These are phyloP conservation scores for Pseudopodoces humilis DNA, from an alignment of 2,113 vertebrate genomes.

Conservation along the genomic window DNA sequence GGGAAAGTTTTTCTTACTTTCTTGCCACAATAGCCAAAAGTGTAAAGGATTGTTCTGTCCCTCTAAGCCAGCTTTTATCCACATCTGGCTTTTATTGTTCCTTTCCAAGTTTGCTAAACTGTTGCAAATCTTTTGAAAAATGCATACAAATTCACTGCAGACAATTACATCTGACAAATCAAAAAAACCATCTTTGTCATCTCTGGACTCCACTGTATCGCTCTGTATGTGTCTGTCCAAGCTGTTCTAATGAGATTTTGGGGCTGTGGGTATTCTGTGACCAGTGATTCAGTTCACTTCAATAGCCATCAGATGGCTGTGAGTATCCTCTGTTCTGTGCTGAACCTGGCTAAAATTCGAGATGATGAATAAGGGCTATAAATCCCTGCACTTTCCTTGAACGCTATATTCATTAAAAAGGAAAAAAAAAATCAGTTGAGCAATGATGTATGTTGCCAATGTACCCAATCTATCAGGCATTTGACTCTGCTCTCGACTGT, in stretches of 20 bases:
- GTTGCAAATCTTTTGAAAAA: background rate
- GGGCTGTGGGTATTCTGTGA: background rate
- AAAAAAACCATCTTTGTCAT: slow-evolving; percentile 6
- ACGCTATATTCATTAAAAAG: background rate
- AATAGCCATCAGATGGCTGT: slow-evolving; percentile 6
- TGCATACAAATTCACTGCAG: background rate
- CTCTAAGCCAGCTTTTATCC: background rate
- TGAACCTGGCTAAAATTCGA: slow-evolving; percentile 16
- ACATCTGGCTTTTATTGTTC: background rate
- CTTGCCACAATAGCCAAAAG: background rate
- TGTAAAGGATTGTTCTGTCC: background rate
- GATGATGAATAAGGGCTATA: slow-evolving; percentile 32
- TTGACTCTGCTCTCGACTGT: slow-evolving; percentile 6
- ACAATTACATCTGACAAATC: slow-evolving; percentile 4
- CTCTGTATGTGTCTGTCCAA: background rate
- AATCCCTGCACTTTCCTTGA: slow-evolving; percentile 34
- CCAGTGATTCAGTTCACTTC: slow-evolving; percentile 4
- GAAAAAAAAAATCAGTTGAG: background rate
- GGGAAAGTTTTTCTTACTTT: background rate
- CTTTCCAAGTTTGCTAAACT: background rate
- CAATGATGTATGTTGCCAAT: background rate
- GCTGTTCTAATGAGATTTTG: slow-evolving; percentile 17
- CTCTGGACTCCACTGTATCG: background rate
- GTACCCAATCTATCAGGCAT: background rate
- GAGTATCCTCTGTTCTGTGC: slow-evolving; percentile 20